Conservation (phyloP, 2,113 vertebrate genomes). For the Lophura nycthemera region DNA sequence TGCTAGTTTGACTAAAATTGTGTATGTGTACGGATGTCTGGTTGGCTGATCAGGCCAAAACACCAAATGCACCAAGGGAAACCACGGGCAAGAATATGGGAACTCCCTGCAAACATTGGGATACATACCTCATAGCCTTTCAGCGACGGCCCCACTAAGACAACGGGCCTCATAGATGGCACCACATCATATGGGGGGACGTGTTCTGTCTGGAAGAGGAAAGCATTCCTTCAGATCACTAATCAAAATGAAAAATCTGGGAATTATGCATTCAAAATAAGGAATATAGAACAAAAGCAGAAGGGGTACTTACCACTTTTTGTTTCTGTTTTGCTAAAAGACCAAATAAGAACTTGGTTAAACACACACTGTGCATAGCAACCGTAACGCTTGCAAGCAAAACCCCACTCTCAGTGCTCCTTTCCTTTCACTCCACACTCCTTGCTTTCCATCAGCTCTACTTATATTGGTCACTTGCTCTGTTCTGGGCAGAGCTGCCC, state of each 20-base stretch:
- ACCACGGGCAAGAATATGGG: fast-evolving
- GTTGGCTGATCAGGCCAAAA: not conserved
- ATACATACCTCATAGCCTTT: slow-evolving; percentile 95
- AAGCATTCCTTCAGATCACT: not conserved
- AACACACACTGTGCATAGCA: not conserved
- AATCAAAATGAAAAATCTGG: not conserved
- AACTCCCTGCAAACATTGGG: not conserved
- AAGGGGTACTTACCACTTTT: slow-evolving; percentile 93
- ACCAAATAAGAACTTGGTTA: slow-evolving; percentile 77
- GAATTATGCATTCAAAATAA: not conserved
- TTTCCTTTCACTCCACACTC: not conserved
- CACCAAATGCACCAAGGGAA: not conserved
- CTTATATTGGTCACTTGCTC: not conserved
- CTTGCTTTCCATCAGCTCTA: not conserved
- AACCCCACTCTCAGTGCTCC: not conserved
- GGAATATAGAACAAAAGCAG: not conserved
- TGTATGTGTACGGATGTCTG: not conserved
- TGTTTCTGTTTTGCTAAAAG: slow-evolving; percentile 97
- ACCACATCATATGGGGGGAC: slow-evolving; percentile 97
- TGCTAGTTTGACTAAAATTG: not conserved
- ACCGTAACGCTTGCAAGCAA: not conserved
- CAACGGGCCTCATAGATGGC: slow-evolving; percentile 97
- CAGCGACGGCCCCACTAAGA: slow-evolving; percentile 95
- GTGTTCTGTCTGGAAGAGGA: slow-evolving; percentile 89
- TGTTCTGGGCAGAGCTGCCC: not conserved